Evolutionary conservation across 2,113 vertebrate species (phyloP).

Genomic region (Kryptolebias marmoratus): DNA sequence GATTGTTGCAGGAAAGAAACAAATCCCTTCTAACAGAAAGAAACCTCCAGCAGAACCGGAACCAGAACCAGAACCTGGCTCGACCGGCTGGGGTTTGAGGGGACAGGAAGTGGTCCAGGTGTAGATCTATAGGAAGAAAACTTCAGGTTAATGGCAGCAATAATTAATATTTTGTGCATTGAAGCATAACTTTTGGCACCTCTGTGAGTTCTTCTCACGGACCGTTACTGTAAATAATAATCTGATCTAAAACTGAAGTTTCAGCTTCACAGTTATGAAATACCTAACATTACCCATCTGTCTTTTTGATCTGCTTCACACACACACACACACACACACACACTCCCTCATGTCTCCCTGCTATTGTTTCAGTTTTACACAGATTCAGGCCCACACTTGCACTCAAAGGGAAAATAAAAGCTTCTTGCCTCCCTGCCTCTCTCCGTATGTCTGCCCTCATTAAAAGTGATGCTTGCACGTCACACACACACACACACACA

Average conservation of each 20-base stretch:
- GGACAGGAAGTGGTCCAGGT: too few species aligned
- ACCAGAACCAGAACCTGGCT: too few species aligned
- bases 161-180: background rate
- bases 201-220: background rate
- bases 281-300: constrained; percentile 61
- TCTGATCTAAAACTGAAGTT: constrained; percentile 28
- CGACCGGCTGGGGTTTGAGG: too few species aligned
- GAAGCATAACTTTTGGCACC: background rate
- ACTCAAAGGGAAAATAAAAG: constrained; percentile 56
- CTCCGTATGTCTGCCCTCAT: constrained; percentile 74
- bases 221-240: constrained; percentile 38
- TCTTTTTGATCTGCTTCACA: constrained; percentile 51
- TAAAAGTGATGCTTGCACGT: constrained; percentile 78
- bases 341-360: background rate
- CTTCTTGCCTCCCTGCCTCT: constrained; percentile 47
- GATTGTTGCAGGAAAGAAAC: too few species aligned
- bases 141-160: too few species aligned
- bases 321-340: constrained; percentile 9
- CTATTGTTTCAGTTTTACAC: constrained; percentile 13
- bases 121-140: too few species aligned
- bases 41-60: too few species aligned
- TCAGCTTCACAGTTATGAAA: constrained; percentile 41
- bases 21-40: too few species aligned
- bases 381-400: constrained; percentile 18
- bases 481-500: constrained; percentile 42